Conservation (phyloP, 2,113 vertebrate genomes). For the Ursus arctos region DNA sequence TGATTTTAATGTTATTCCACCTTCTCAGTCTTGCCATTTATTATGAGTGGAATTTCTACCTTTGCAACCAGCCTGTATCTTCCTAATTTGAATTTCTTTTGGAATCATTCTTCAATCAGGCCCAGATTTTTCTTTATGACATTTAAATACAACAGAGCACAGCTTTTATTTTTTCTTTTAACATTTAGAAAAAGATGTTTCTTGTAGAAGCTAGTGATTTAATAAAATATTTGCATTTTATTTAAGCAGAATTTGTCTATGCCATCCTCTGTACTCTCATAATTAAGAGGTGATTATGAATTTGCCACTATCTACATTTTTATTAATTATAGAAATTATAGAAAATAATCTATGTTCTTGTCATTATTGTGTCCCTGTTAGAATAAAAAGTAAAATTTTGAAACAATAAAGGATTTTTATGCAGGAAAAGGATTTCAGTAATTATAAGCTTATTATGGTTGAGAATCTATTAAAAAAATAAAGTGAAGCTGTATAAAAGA, state of each 20-base stretch:
- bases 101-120: background rate
- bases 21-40: background rate
- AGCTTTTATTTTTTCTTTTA: slow-evolving; percentile 1
- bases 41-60: background rate
- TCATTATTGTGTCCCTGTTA: background rate
- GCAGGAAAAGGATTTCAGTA: slow-evolving; percentile 2
- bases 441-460: background rate
- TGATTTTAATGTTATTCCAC: background rate
- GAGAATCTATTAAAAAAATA: background rate
- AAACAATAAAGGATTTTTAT: slow-evolving; percentile 23
- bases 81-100: slow-evolving; percentile 18
- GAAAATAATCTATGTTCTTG: background rate
- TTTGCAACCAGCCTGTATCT: background rate
- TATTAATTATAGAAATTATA: slow-evolving; percentile 29
- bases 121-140: background rate
- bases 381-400: slow-evolving; percentile 1
- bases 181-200: background rate
- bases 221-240: slow-evolving; percentile 40
- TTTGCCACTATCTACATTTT: background rate
- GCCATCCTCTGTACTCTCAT: background rate
- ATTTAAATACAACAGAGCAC: background rate
- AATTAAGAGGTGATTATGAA: background rate
- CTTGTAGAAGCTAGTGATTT: background rate
- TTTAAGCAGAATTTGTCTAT: slow-evolving; percentile 43
- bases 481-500: background rate